Evolutionary conservation across 37 sponge, comb jelly and placozoan genomes (phyloP), one percentile per base, ranked within the genome.

Genomic region (Geodia barretti): DNA sequence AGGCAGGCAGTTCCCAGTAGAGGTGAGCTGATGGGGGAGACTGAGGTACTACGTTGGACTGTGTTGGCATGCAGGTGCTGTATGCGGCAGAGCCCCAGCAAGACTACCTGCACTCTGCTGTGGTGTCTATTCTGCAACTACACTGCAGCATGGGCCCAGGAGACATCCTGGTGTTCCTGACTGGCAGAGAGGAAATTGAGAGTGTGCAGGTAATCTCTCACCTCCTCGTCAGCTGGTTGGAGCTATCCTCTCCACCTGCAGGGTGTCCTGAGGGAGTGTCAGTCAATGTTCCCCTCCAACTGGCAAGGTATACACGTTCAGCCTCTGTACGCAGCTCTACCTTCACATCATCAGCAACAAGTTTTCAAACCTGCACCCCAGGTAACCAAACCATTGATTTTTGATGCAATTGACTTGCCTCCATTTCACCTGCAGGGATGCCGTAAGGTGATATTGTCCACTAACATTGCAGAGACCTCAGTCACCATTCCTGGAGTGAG

Each of bases 391-490:
- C 54, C 7, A 7, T 14, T 47, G n/a, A n/a, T 14, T 47, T 47
- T 7, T 47, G 54, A 47, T 47, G 54, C 11, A 7, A 47, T 17
- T 47, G 11, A 17, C 54, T 14, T 14, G 7, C 14, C 54, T 14
- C 14, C 7, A 47, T 47, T 47, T 47, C 14, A 7, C 14, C 14
- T 14, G 7, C 69, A 81, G 74, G 91, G 89, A 19, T 73, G 73
- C 73, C 87, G 98, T 3, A 97, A 97, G 81, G 86, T 97, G 24
- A 86, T 97, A 24, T 82, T 97, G 28, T 89, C 98, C 68, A 97
- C 98, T 9, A 97, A 97, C 64, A 88, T 97, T 41, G 98, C 98
- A 7, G 98, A 97, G 72, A 95, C 98, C 21, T 97, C 98, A 0
- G 77, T 97, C 67, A 97, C 98, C 7, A 90, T 97, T 24, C 89